phyloP scores from a whole-genome alignment of 2,797 vertebrate genomes.

The Borostomias antarcticus region DNA sequence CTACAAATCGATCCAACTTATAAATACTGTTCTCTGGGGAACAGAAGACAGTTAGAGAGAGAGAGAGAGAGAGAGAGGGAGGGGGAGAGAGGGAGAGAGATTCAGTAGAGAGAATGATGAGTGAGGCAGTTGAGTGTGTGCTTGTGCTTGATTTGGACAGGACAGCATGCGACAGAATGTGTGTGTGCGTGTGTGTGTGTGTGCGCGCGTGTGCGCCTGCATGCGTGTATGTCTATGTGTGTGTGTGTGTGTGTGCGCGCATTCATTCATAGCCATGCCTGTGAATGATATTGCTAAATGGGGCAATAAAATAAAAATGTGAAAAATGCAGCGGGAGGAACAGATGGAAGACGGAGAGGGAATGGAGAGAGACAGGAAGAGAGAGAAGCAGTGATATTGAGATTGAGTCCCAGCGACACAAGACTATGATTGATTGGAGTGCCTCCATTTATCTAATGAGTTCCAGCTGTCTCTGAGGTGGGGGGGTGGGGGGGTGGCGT shows the following conservation, averaged over 20 bases:
- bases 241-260: background rate
- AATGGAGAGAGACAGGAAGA: conserved; percentile 1
- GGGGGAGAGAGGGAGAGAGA: background rate
- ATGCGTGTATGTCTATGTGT: background rate
- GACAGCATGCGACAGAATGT: background rate
- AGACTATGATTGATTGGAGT: conserved; percentile 4
- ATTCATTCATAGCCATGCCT: no score
- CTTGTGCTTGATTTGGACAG: no score
- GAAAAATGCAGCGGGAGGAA: background rate
- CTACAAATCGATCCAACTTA: conserved; percentile 12
- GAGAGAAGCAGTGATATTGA: conserved; percentile 15
- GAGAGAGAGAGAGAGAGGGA: background rate
- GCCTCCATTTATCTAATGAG: conserved; percentile 27
- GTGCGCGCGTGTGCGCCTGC: background rate
- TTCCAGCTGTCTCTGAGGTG: conserved; percentile 6
- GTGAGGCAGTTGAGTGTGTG: no score
- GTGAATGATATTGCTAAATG: background rate
- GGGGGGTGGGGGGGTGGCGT: background rate
- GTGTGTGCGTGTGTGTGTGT: background rate
- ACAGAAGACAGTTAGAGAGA: background rate
- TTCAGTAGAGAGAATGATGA: no score
- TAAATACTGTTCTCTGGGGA: conserved; percentile 6
- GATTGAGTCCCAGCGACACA: conserved; percentile 1
- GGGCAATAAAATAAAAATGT: background rate
- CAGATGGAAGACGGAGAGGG: background rate